A percentile compares a stretch with the other conserved stretches of the same genome.
Evolutionary conservation across 2,113 vertebrate species (phyloP).

Genomic region (Pantherophis guttatus): DNA sequence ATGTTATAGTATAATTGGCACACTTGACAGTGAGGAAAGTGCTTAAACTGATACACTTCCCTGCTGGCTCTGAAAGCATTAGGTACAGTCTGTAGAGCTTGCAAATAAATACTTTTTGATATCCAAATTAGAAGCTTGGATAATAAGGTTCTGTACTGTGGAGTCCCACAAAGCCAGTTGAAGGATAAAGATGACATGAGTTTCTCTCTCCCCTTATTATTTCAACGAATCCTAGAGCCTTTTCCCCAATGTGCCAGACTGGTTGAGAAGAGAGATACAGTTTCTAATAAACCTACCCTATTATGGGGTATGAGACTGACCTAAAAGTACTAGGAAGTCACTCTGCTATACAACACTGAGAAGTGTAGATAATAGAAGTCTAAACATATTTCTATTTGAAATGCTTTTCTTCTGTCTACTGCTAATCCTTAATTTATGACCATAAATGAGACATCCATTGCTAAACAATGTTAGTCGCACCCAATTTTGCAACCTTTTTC

Average conservation of each 20-base stretch:
- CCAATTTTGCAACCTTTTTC: not conserved
- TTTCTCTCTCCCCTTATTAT: slow-evolving; percentile 9
- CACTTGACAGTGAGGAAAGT: slow-evolving; percentile 31
- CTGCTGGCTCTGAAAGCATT: slow-evolving; percentile 35
- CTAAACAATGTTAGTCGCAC: not conserved
- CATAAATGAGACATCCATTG: not conserved
- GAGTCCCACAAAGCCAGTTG: not conserved
- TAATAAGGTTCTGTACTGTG: slow-evolving; percentile 34
- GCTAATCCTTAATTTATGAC: not conserved
- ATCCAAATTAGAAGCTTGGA: not conserved
- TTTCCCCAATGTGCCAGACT: not conserved
- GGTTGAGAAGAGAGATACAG: not conserved
- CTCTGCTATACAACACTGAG: not conserved
- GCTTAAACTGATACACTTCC: slow-evolving; percentile 48
- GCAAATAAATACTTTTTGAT: slow-evolving; percentile 41
- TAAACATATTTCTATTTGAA: not conserved
- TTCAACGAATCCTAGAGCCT: not conserved
- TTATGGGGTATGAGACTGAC: not conserved
- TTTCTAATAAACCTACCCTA: not conserved
- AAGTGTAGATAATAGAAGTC: not conserved
- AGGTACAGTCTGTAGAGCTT: slow-evolving; percentile 3
- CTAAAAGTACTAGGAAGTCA: not conserved
- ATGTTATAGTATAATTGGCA: slow-evolving; percentile 24
- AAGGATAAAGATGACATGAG: not conserved
- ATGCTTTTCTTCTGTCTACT: not conserved